Evolutionary conservation across 2,888 invertebrate species (phyloP).

Genomic region (Nycteola revayana): DNA sequence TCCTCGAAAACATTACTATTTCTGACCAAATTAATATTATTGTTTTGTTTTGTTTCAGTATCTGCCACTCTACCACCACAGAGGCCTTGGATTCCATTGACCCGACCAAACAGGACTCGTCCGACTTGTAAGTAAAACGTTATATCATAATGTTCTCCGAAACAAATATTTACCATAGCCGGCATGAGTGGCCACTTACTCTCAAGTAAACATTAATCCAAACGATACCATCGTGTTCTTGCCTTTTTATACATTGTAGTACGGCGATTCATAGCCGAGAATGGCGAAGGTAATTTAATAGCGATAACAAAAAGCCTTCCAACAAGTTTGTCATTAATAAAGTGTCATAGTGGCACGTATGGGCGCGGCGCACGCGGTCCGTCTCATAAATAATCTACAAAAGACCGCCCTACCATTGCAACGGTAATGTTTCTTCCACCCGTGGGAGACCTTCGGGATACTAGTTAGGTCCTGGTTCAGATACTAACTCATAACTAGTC

Average conservation of each 20-base stretch:
- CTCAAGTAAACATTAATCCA: conserved; percentile 32
- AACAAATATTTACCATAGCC: conserved; percentile 23
- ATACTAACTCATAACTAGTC: conserved; percentile 31
- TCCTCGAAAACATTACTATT: conserved; percentile 7
- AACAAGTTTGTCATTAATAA: conserved; percentile 61
- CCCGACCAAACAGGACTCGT: conserved; percentile 92
- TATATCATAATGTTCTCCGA: conserved; percentile 14
- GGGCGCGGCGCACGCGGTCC: conserved; percentile 57
- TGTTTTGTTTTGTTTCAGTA: conserved; percentile 86
- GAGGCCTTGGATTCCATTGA: conserved; percentile 96
- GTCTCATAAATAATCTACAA: conserved; percentile 64
- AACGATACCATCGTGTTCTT: conserved; percentile 36
- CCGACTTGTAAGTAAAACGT: conserved; percentile 90
- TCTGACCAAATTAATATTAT: conserved; percentile 20
- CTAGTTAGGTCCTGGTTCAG: conserved; percentile 28
- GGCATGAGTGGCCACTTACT: conserved; percentile 23
- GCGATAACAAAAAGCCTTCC: conserved; percentile 52
- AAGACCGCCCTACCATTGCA: conserved; percentile 56
- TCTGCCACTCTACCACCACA: conserved; percentile 94
- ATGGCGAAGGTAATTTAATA: conserved; percentile 41
- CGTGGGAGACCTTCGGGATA: conserved; percentile 45
- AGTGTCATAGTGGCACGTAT: conserved; percentile 62
- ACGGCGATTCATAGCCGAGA: conserved; percentile 39
- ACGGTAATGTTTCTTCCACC: conserved; percentile 49
- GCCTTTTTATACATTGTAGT: conserved; percentile 34